phyloP scores from a whole-genome alignment of 2,797 vertebrate genomes.

The Anas bernieri region DNA sequence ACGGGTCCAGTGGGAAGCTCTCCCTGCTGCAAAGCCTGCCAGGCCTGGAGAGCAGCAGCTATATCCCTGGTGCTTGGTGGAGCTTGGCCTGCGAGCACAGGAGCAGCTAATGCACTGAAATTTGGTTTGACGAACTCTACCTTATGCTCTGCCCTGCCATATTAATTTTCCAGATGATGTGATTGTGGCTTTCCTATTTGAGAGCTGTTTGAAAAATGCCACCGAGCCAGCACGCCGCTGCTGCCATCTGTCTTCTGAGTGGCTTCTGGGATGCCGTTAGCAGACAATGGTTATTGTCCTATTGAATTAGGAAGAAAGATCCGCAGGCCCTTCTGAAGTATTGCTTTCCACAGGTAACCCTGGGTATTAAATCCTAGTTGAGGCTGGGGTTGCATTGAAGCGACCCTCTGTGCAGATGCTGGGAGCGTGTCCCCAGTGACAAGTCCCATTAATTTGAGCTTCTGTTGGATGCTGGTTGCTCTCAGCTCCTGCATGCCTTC shows the following conservation, averaged over 20 bases:
- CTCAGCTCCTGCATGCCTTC: neutral
- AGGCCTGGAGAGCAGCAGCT: neutral
- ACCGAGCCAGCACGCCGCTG: constrained; percentile 12
- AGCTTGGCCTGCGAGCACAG: neutral
- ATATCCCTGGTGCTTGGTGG: neutral
- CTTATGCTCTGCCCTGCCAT: constrained; percentile 20
- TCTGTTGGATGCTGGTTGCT: neutral
- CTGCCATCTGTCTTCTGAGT: constrained; percentile 62
- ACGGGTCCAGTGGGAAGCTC: neutral
- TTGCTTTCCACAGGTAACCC: neutral
- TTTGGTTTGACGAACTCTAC: neutral
- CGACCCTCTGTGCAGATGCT: no score
- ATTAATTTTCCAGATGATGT: constrained; percentile 36
- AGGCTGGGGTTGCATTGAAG: no score
- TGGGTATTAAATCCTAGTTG: neutral
- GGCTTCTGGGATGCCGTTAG: constrained; percentile 44
- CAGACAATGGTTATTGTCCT: neutral
- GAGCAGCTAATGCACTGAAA: neutral
- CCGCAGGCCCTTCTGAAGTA: neutral
- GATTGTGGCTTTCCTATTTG: constrained; percentile 41
- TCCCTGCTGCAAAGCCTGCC: neutral
- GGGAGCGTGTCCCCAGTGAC: neutral
- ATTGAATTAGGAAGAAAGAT: constrained; percentile 9
- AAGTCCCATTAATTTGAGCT: neutral
- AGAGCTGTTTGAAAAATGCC: constrained; percentile 14